Conservation (phyloP, 2,797 vertebrate genomes). For the Manis crassicaudata region DNA sequence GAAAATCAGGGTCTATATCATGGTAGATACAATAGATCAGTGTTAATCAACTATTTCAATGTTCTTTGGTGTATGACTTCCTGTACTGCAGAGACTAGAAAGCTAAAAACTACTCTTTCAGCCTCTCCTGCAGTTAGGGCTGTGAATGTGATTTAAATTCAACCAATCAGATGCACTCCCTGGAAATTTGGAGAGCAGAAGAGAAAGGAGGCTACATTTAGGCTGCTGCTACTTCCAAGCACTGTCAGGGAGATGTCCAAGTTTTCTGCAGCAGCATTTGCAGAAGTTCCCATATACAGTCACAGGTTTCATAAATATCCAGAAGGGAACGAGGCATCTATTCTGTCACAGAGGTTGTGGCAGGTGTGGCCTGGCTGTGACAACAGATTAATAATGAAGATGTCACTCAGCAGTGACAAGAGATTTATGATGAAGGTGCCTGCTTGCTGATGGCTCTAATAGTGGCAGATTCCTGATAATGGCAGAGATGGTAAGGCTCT, state of each 20-base stretch:
- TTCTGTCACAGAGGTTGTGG: background rate
- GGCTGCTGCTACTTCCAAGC: background rate
- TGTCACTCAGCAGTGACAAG: background rate
- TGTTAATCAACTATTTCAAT: background rate
- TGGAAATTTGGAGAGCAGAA: constrained; percentile 10
- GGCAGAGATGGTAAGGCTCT: background rate
- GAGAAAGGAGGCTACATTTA: background rate
- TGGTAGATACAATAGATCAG: background rate
- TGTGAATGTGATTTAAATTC: background rate
- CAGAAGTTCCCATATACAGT: background rate
- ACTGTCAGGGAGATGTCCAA: background rate
- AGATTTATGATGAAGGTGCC: background rate
- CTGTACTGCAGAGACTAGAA: background rate
- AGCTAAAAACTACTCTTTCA: background rate
- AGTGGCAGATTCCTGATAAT: background rate
- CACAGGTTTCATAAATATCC: background rate
- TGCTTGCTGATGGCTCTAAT: background rate
- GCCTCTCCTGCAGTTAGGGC: background rate
- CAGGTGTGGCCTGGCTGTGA: background rate
- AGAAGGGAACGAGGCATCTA: background rate
- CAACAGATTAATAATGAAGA: background rate
- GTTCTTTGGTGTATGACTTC: background rate
- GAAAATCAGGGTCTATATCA: background rate
- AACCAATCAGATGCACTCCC: background rate
- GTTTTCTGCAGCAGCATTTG: background rate